A percentile compares a stretch with the other conserved stretches of the same genome.
Conservation (phyloP, 2,113 vertebrate species). For the Engraulis encrasicolus region DNA sequence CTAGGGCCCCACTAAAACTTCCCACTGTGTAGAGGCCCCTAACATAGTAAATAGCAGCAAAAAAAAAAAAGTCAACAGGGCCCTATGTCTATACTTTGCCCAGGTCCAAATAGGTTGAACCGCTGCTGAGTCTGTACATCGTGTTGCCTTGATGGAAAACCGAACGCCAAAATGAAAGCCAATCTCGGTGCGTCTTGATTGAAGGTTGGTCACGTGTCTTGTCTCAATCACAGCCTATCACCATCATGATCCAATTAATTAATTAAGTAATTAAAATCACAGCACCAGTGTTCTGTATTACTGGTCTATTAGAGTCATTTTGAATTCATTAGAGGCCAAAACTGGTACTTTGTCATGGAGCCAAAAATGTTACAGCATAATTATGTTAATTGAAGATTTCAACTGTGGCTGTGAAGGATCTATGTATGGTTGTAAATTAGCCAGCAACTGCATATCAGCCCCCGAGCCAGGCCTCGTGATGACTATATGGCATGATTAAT, state of each 20-base stretch:
- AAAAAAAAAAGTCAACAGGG: too few relatives aligned
- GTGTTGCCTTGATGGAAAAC: background rate
- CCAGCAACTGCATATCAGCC: conserved; percentile 14
- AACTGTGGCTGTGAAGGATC: conserved; percentile 41
- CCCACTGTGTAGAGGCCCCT: too few relatives aligned
- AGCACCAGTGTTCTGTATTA: conserved; percentile 44
- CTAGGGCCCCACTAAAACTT: too few relatives aligned
- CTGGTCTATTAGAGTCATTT: conserved; percentile 57
- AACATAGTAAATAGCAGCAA: too few relatives aligned
- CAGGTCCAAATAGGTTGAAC: too few relatives aligned
- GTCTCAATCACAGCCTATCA: conserved; percentile 55
- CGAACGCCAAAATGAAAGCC: background rate
- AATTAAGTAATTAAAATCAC: too few relatives aligned
- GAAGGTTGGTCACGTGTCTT: conserved; percentile 5
- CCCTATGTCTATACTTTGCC: too few relatives aligned
- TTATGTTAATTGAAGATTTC: conserved; percentile 56
- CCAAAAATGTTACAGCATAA: conserved; percentile 63
- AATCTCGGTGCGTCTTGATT: background rate
- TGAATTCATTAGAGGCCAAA: conserved; percentile 64
- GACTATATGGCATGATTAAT: background rate
- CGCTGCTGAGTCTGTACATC: too few relatives aligned
- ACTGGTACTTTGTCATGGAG: conserved; percentile 59
- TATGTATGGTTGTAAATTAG: conserved; percentile 55
- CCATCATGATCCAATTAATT: conserved; percentile 64
- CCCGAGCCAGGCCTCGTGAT: background rate